Evolutionary conservation across 2,888 invertebrate genomes (phyloP).

Genomic region (Sarcophaga carnaria): DNA sequence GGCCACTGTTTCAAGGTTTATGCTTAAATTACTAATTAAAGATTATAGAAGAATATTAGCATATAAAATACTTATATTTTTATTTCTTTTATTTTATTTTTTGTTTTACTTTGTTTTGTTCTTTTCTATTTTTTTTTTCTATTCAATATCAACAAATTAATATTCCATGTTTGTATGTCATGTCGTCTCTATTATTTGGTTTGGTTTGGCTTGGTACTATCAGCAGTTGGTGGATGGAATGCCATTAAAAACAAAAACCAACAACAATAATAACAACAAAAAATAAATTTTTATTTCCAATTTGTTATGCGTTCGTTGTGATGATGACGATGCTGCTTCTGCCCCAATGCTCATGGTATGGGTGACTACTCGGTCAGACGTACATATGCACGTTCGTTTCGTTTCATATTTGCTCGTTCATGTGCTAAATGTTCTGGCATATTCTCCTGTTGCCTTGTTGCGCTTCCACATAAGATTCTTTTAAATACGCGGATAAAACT

Average conservation of each 20-base stretch:
- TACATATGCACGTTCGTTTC: too few species aligned
- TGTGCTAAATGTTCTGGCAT: slow-evolving; percentile 15
- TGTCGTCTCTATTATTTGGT: slow-evolving; percentile 18
- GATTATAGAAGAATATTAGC: too few species aligned
- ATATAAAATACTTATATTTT: too few species aligned
- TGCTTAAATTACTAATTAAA: too few species aligned
- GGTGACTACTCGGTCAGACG: background rate
- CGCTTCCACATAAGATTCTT: slow-evolving; percentile 24
- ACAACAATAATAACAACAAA: too few species aligned
- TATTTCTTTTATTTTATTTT: too few species aligned
- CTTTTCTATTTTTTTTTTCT: slow-evolving; percentile 9
- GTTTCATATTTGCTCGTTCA: too few species aligned
- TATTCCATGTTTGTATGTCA: slow-evolving; percentile 53
- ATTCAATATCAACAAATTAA: slow-evolving; percentile 56
- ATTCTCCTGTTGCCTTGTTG: slow-evolving; percentile 8
- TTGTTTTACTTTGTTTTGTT: too few species aligned
- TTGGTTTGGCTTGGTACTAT: slow-evolving; percentile 31
- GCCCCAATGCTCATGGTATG: background rate
- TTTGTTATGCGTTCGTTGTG: background rate
- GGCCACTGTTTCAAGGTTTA: too few species aligned
- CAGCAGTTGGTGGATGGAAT: slow-evolving; percentile 16
- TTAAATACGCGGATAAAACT: slow-evolving; percentile 75
- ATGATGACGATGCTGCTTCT: background rate
- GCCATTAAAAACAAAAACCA: too few species aligned
- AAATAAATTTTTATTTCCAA: background rate